These are phyloP conservation scores for Platynereis dumerilii DNA, from an alignment of 2,888 invertebrate species.

Conservation along the genomic window DNA sequence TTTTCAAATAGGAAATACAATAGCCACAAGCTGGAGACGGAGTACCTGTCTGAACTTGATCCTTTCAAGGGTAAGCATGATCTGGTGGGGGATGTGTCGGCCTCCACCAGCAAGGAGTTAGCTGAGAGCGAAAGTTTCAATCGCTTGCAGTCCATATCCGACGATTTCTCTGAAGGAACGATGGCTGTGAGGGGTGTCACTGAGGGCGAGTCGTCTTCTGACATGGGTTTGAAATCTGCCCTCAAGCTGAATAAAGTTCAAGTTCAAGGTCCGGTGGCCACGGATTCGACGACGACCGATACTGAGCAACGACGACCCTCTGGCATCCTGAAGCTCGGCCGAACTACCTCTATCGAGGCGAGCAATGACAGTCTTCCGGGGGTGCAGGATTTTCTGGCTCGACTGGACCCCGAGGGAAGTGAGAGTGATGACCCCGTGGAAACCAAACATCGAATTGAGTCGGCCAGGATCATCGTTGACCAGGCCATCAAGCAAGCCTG, in stretches of 20 bases:
- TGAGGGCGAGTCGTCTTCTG: not conserved
- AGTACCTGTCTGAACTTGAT: slow-evolving; percentile 51
- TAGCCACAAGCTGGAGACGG: slow-evolving; percentile 44
- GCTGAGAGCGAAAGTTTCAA: slow-evolving; percentile 12
- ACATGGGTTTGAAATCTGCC: slow-evolving; percentile 1
- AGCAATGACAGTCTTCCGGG: not conserved
- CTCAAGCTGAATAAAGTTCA: too few relatives aligned
- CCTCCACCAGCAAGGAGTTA: slow-evolving; percentile 15
- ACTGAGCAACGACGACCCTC: not conserved
- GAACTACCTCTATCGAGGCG: slow-evolving; percentile 8
- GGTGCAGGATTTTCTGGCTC: slow-evolving; percentile 10
- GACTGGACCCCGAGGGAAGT: slow-evolving; percentile 9
- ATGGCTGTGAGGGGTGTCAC: not conserved
- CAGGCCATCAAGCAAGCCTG: slow-evolving; percentile 19
- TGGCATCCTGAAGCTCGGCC: not conserved
- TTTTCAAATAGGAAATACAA: not conserved
- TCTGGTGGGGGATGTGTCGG: slow-evolving; percentile 24
- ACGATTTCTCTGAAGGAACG: not conserved
- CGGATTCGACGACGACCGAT: not conserved
- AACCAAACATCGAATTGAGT: not conserved
- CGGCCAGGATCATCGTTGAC: slow-evolving; percentile 11
- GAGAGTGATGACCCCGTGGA: slow-evolving; percentile 16
- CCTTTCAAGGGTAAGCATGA: slow-evolving; percentile 48
- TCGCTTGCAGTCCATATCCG: not conserved
- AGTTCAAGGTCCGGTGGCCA: not conserved